Percentiles rank a stretch among this genome's conserved stretches.
Evolutionary conservation across 2,113 vertebrate genomes (phyloP).

Genomic region (Anguilla japonica): DNA sequence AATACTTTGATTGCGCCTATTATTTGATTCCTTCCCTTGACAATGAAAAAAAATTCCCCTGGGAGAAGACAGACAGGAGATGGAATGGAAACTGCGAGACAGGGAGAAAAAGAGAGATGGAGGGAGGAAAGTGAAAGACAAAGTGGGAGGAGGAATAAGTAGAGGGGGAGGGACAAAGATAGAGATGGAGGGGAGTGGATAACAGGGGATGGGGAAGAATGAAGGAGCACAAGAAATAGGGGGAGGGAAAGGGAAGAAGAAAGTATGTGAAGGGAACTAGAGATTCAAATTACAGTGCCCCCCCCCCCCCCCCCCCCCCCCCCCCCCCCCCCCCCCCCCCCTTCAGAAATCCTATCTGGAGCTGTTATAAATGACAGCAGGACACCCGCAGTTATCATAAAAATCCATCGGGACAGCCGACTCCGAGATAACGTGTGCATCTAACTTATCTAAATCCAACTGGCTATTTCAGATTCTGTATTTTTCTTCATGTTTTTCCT

Average conservation of each 20-base stretch:
- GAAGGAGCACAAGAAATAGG: neutral
- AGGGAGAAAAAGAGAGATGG: neutral
- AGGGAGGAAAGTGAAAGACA: neutral
- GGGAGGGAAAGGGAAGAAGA: neutral
- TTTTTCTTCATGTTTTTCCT: neutral
- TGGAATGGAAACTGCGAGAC: neutral
- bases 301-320: neutral
- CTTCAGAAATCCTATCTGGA: constrained; percentile 15
- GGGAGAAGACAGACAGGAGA: too few relatives aligned
- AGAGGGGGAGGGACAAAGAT: neutral
- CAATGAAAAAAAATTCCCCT: too few relatives aligned
- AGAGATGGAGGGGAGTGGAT: neutral
- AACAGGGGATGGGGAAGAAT: neutral
- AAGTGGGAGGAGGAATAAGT: neutral
- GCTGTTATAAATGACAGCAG: neutral
- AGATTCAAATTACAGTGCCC: neutral
- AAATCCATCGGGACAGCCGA: neutral
- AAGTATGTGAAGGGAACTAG: neutral
- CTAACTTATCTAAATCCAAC: neutral
- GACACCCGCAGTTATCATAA: neutral
- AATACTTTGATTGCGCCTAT: too few relatives aligned
- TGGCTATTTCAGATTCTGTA: neutral
- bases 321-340: neutral
- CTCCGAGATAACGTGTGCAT: neutral
- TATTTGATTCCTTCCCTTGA: too few relatives aligned